Conservation (phyloP, 37 sponge, comb jelly and placozoan genomes). For the Eunapius fragilis region DNA sequence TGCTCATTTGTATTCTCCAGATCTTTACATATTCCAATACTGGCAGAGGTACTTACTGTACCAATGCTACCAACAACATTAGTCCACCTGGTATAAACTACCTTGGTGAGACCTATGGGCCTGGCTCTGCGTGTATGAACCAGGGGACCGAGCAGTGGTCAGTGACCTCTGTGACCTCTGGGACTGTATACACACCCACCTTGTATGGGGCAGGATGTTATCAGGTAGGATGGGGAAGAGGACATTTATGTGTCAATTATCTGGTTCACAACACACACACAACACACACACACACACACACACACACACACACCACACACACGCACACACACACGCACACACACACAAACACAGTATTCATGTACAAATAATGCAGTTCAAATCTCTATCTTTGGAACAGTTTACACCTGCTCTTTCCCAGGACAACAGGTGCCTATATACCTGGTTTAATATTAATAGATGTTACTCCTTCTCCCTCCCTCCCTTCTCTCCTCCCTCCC, state of each 20-base stretch:
- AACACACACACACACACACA: too few relatives aligned
- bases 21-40: neutral
- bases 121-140: constrained; percentile 37
- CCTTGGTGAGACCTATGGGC: constrained; percentile 53
- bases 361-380: constrained; percentile 33
- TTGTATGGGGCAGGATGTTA: constrained; percentile 69
- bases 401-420: constrained; percentile 27
- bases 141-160: constrained; percentile 33
- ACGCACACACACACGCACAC: neutral
- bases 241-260: too few relatives aligned
- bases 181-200: neutral
- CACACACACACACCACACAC: too few relatives aligned
- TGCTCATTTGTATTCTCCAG: neutral
- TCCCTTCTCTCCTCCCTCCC: too few relatives aligned
- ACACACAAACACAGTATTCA: constrained; percentile 16
- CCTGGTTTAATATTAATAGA: too few relatives aligned
- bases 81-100: constrained; percentile 9
- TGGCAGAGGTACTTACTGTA: constrained; percentile 9
- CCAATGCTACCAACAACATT: neutral
- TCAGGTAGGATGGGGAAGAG: too few relatives aligned
- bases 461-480: too few relatives aligned
- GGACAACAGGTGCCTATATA: constrained; percentile 41
- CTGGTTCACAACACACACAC: too few relatives aligned
- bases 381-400: constrained; percentile 18
- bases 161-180: constrained; percentile 1